Base-by-base conservation (phyloP, 2,113 vertebrate genomes). In the Chaenocephalus aceratus region DNA sequence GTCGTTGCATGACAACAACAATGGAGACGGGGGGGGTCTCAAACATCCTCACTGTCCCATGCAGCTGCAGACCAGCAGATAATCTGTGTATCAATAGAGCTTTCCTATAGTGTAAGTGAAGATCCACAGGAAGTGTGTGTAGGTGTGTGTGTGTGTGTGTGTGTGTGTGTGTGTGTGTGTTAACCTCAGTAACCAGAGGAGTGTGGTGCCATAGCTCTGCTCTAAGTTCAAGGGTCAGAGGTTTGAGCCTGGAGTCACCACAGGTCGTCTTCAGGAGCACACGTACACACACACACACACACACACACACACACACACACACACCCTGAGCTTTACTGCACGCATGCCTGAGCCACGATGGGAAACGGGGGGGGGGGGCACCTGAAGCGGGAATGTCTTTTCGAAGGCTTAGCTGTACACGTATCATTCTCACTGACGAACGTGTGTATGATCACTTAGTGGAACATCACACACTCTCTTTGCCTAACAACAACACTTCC, bases 221-320 rank as follows among this genome's bases (percentile, higher is more conserved):
- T 12, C n/a, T 64, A 72, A 77, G 71, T 21, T 80, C 75, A 75
- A 52, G 77, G 82, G 82, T 21, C 73, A 80, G 46, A 82, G 80
- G 79, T 30, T 30, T 30, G 3, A 3, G 26, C 26, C 21, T 30
- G 26, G 26, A 30, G 26, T 30, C 26, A 30, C 26, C 0, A 3
- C 26, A 30, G 26, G 26, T 30, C 2, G 26, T 26, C 26, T 26
- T 0, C 26, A 30, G 26, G 26, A 30, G 26, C 26, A 3, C 72
- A 41, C 36, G 7, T 6, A 36, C 36, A 36, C 36, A 36, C 36
- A 36, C 36, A 36, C 36, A 36, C 36, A 36, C 36, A 36, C 34
- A 36, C 34, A 36, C 34, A 36, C 34, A 36, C 34, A 36, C 36
- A 41, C 36, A 6, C 6, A 41, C 36, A 41, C 36, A 8, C 23